Evolutionary conservation across 2,797 vertebrate species (phyloP), one percentile per base, ranked within the genome.

Genomic region (Loriculus beryllinus): DNA sequence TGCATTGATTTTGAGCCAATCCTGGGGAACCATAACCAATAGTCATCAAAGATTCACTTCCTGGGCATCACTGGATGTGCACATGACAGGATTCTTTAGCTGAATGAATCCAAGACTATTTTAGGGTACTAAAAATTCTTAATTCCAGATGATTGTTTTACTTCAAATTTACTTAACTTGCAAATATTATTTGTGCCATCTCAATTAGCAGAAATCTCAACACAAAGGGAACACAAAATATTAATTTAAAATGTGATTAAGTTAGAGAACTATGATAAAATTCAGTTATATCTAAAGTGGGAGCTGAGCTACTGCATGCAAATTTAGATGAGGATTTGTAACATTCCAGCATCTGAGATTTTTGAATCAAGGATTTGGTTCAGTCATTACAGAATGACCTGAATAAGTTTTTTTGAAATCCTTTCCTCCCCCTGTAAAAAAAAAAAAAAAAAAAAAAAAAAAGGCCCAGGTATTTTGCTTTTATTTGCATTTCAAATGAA

Each of bases 231-330:
- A 48, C 4, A 76, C 11, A 72, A 59, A 68, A 68, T 2, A 71
- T 25, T 65, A 22, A 75, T 78, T 71, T 52, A 21, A 93, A 88
- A 81, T 33, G 1, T 31, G 56, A 62, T 3, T 51, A 69, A 60
- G 11, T 51, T 49, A 72, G 31, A 88, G 28, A 83, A 82, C 8
- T 65, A 21, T 14, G 11, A 29, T 4, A 72, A 22, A 7, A 67
- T 25, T 47, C 26, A 49, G 28, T 70, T 78, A 69, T 25, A 43
- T 79, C 43, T 48, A 72, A 20, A 84, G 45, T 23, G 1, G 2
- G 20, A 87, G 51, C 12, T 94, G 59, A 93, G 47, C 39, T 57
- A 56, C 51, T 0, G 0, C 0, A 0, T 79, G 40, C 35, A 80
- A 49, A 71, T 37, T 57, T 39, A 92, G 19, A n/a, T 35, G 11